phyloP scores from a whole-genome alignment of 1,140 invertebrate species.

The Agrypnia vestita region DNA sequence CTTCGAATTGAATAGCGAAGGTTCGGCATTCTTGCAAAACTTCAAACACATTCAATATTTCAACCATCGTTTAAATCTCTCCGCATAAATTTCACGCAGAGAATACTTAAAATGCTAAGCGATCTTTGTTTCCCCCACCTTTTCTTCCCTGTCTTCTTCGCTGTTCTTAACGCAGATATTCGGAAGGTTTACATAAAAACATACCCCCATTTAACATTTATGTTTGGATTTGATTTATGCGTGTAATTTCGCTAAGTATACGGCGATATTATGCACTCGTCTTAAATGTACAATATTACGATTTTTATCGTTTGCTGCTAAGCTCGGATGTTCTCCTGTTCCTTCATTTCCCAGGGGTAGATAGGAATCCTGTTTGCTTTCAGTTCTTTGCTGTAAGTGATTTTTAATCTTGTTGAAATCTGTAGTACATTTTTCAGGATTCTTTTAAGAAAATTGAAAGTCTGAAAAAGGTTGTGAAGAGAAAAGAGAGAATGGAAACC shows the following conservation, averaged over 20 bases:
- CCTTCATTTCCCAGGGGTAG: constrained; percentile 5
- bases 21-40: not conserved
- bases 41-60: constrained; percentile 41
- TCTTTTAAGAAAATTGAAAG: not conserved
- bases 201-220: constrained; percentile 28
- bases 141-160: constrained; percentile 7
- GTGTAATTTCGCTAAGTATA: constrained; percentile 59
- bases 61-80: constrained; percentile 37
- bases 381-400: constrained; percentile 40
- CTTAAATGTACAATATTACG: constrained; percentile 55
- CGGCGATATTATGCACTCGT: constrained; percentile 57
- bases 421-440: constrained; percentile 1
- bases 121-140: constrained; percentile 51
- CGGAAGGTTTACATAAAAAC: constrained; percentile 31
- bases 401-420: constrained; percentile 43
- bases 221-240: constrained; percentile 56
- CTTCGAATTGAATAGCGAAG: too few species aligned
- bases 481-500: too few species aligned
- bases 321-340: constrained; percentile 24
- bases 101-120: constrained; percentile 57
- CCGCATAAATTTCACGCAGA: constrained; percentile 53
- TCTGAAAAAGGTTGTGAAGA: too few species aligned
- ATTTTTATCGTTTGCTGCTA: constrained; percentile 55
- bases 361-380: constrained; percentile 10
- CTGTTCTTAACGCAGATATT: constrained; percentile 34